Percentiles rank a stretch among this genome's conserved stretches.
phyloP scores from a whole-genome alignment of 2,797 vertebrate genomes.

The Microcaecilia unicolor region DNA sequence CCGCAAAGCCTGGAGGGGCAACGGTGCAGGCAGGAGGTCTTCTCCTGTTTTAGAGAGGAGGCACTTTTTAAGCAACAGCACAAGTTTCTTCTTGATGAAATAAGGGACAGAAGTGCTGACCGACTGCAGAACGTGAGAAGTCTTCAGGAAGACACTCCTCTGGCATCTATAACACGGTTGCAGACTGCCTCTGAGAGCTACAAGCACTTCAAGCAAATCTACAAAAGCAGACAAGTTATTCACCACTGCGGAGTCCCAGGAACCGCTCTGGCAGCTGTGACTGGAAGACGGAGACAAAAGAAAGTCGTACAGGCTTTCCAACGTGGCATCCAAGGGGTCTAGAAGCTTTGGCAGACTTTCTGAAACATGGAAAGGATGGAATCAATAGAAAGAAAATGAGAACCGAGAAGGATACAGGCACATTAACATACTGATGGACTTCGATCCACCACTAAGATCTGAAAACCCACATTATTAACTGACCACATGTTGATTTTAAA shows the following conservation, averaged over 20 bases:
- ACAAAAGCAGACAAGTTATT: constrained; percentile 51
- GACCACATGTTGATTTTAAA: too few species aligned
- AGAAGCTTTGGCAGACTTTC: constrained; percentile 57
- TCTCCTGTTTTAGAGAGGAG: constrained; percentile 66
- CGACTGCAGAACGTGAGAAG: constrained; percentile 38
- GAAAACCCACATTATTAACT: too few species aligned
- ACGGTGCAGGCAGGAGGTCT: constrained; percentile 45
- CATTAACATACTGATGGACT: too few species aligned
- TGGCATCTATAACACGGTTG: constrained; percentile 41
- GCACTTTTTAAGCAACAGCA: constrained; percentile 74
- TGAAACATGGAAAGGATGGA: constrained; percentile 34
- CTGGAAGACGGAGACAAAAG: constrained; percentile 35
- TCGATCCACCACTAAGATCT: too few species aligned
- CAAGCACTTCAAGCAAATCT: constrained; percentile 72
- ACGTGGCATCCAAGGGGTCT: constrained; percentile 48
- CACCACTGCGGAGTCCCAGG: constrained; percentile 15
- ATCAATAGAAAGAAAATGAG: too few species aligned
- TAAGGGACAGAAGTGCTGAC: constrained; percentile 40
- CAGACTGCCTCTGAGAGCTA: constrained; percentile 42
- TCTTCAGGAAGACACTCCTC: constrained; percentile 48
- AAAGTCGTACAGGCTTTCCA: constrained; percentile 52
- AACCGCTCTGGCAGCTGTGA: constrained; percentile 4
- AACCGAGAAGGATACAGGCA: too few species aligned
- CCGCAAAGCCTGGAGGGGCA: not conserved
- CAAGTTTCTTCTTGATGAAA: constrained; percentile 59